Evolutionary conservation across 2,113 vertebrate genomes (phyloP).

Genomic region (Eulemur rufifrons): DNA sequence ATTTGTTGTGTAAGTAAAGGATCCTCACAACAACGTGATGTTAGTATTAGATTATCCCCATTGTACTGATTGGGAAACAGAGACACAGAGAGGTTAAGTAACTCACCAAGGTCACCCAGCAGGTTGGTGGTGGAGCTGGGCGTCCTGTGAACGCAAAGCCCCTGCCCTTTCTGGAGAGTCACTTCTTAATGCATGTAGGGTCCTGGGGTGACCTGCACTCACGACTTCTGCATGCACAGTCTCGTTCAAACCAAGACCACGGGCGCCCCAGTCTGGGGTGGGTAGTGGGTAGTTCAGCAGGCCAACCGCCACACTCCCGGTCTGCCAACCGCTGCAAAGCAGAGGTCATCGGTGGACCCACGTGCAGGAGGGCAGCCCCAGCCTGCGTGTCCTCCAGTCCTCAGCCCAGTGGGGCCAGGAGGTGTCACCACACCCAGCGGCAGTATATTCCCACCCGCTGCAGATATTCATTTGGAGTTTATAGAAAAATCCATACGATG

Average conservation of each 20-base stretch:
- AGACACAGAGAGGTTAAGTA: constrained; percentile 13
- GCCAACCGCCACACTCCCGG: neutral
- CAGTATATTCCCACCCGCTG: constrained; percentile 75
- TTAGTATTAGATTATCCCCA: neutral
- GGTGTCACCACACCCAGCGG: constrained; percentile 74
- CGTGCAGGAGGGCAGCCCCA: neutral
- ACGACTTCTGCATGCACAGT: neutral
- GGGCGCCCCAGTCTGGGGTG: neutral
- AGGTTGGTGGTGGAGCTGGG: neutral
- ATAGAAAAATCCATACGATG: constrained; percentile 95
- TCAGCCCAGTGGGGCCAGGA: neutral
- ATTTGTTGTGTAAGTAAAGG: neutral
- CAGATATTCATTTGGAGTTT: constrained; percentile 89
- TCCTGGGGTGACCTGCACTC: neutral
- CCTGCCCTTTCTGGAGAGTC: neutral
- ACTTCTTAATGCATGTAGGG: neutral
- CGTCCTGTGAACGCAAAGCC: neutral
- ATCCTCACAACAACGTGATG: neutral
- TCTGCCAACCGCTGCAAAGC: neutral
- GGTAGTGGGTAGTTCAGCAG: neutral
- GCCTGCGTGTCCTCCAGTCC: neutral
- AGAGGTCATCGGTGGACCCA: neutral
- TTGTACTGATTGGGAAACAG: neutral
- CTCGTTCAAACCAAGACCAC: neutral
- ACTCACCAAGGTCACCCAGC: neutral